Evolutionary conservation across 2,113 vertebrate genomes (phyloP).

Genomic region (Salminus brasiliensis): DNA sequence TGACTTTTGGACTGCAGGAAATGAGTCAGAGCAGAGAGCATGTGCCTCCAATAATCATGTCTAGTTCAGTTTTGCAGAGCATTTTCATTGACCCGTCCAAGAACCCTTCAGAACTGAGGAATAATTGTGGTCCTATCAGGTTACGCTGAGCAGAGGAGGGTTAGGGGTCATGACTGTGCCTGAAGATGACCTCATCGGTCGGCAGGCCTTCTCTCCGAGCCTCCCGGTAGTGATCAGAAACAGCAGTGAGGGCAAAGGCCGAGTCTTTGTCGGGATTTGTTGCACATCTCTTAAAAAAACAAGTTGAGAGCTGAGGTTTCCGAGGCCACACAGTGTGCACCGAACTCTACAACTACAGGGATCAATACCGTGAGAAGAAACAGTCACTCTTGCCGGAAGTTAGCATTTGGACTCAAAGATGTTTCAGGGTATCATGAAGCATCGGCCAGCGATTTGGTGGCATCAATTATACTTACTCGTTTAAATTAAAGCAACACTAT

Average conservation of each 20-base stretch:
- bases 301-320: neutral
- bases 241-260: constrained; percentile 15
- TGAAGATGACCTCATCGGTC: constrained; percentile 37
- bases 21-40: neutral
- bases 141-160: neutral
- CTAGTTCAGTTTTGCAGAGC: neutral
- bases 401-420: too few relatives aligned
- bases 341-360: neutral
- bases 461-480: too few relatives aligned
- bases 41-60: neutral
- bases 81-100: neutral
- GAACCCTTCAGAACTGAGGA: neutral
- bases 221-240: constrained; percentile 10
- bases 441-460: too few relatives aligned
- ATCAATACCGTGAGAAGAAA: constrained; percentile 2
- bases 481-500: too few relatives aligned
- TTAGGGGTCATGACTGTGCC: constrained; percentile 2
- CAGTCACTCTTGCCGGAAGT: neutral
- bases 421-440: too few relatives aligned
- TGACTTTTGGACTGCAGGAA: neutral
- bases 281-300: constrained; percentile 34
- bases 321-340: neutral
- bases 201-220: neutral
- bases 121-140: constrained; percentile 7
- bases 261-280: constrained; percentile 22